Conservation (phyloP, 2,797 vertebrate species). For the Rousettus madagascariensis region DNA sequence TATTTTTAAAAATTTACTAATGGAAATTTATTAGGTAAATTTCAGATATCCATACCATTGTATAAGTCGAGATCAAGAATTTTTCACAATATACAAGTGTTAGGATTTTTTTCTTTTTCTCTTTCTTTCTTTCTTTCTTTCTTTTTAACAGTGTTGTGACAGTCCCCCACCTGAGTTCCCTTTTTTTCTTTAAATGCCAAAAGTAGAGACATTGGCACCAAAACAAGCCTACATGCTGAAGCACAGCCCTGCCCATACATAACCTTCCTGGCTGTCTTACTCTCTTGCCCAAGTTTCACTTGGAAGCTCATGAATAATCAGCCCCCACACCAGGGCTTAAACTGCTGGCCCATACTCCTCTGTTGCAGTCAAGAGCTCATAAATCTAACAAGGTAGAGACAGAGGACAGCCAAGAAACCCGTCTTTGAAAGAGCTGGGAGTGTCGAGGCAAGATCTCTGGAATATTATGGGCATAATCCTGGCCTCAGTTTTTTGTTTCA, state of each 20-base stretch:
- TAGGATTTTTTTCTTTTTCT: neutral
- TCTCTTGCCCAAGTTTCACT: neutral
- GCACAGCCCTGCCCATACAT: rapidly evolving
- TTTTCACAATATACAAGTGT: neutral
- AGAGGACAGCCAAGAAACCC: slow-evolving; percentile 44
- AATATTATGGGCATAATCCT: slow-evolving; percentile 25
- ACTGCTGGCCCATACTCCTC: neutral
- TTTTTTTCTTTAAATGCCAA: neutral
- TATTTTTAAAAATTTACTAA: neutral
- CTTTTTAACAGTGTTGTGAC: neutral
- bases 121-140: neutral
- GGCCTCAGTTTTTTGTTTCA: neutral
- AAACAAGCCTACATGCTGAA: neutral
- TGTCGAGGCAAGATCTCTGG: slow-evolving; percentile 46
- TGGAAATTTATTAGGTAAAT: neutral
- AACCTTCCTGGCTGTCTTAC: neutral
- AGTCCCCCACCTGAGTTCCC: neutral
- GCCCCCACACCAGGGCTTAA: neutral
- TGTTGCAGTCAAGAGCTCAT: slow-evolving; percentile 38
- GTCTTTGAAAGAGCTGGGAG: slow-evolving; percentile 31
- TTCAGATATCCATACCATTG: neutral
- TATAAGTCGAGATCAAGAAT: neutral
- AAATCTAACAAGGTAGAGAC: slow-evolving; percentile 65
- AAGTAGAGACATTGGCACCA: neutral
- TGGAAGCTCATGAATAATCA: neutral